phyloP scores from a whole-genome alignment of 2,113 vertebrate genomes.

The Zootoca vivipara region DNA sequence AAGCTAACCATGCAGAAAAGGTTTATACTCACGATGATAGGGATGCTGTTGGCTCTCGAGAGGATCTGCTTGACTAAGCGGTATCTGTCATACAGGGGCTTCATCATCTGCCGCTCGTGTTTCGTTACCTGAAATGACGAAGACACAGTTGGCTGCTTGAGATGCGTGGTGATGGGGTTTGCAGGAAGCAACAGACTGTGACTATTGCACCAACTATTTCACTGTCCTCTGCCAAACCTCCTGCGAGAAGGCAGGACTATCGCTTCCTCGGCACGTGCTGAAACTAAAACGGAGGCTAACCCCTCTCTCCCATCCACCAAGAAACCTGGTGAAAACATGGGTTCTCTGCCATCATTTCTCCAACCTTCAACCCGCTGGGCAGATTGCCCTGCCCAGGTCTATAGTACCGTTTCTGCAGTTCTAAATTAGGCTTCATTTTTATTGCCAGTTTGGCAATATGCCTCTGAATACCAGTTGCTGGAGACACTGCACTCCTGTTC shows the following conservation, averaged over 20 bases:
- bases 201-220: neutral
- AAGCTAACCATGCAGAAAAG: neutral
- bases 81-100: slow-evolving; percentile 95
- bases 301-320: no score
- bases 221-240: neutral
- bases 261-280: neutral
- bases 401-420: neutral
- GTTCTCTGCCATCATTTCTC: neutral
- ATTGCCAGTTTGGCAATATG: neutral
- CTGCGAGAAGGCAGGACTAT: neutral
- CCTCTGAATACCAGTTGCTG: neutral
- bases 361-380: neutral
- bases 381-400: neutral
- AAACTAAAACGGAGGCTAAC: neutral
- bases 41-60: slow-evolving; percentile 89
- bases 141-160: neutral
- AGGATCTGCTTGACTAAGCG: slow-evolving; percentile 97
- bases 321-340: neutral
- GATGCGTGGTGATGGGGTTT: neutral
- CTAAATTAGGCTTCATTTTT: neutral
- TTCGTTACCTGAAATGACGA: slow-evolving; percentile 85
- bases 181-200: neutral
- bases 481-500: no score
- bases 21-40: slow-evolving; percentile 89
- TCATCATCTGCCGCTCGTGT: slow-evolving; percentile 92